Evolutionary conservation across 2,888 invertebrate species (phyloP).

Genomic region (Yponomeuta sedellus): DNA sequence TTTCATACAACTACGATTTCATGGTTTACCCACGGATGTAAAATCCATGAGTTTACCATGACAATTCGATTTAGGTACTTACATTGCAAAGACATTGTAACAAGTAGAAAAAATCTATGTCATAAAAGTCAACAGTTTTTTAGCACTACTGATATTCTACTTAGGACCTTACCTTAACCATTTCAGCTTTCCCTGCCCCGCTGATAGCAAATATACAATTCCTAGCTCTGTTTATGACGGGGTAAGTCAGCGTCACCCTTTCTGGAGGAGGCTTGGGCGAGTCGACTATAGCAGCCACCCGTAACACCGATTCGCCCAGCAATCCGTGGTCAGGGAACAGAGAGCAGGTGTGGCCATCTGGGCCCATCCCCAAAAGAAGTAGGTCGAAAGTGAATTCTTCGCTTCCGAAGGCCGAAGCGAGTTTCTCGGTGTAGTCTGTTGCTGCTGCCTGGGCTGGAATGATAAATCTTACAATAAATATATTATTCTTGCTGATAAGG

Average conservation of each 20-base stretch:
- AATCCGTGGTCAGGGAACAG: conserved; percentile 90
- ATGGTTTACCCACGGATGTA: too few relatives aligned
- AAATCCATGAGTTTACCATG: too few relatives aligned
- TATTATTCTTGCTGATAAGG: too few relatives aligned
- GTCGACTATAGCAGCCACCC: conserved; percentile 91
- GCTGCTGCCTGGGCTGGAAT: conserved; percentile 85
- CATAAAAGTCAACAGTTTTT: too few relatives aligned
- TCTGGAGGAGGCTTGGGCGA: conserved; percentile 97
- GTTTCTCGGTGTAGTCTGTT: conserved; percentile 81
- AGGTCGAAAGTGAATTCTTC: conserved; percentile 84
- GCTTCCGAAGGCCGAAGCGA: conserved; percentile 77
- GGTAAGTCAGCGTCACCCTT: conserved; percentile 93
- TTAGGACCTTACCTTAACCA: conserved; percentile 80
- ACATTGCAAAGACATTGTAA: too few relatives aligned
- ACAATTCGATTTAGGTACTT: too few relatives aligned
- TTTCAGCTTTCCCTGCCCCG: conserved; percentile 92
- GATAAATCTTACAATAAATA: too few relatives aligned
- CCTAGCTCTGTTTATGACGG: conserved; percentile 90
- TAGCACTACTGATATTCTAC: background rate
- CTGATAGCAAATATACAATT: conserved; percentile 89
- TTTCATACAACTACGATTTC: too few relatives aligned
- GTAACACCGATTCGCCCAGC: conserved; percentile 77
- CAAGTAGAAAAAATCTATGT: too few relatives aligned
- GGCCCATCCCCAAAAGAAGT: conserved; percentile 95
- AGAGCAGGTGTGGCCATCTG: conserved; percentile 98